A percentile compares a stretch with the other conserved stretches of the same genome.
phyloP scores from a whole-genome alignment of 2,888 invertebrate species.

The Aphidius colemani region DNA sequence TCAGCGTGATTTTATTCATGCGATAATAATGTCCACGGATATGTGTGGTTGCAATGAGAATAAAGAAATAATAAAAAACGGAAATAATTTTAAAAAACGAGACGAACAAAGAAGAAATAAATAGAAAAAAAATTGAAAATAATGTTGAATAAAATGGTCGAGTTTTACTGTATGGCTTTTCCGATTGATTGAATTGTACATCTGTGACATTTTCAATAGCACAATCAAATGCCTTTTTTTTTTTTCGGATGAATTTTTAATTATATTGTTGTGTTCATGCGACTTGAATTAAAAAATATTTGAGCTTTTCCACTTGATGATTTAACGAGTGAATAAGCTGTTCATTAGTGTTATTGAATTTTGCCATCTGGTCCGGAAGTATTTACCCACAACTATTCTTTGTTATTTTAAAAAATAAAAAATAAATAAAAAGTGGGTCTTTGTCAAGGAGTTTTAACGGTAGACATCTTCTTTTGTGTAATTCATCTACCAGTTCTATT shows the following conservation, averaged over 20 bases:
- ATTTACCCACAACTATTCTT: constrained; percentile 13
- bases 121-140: neutral
- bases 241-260: constrained; percentile 11
- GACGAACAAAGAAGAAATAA: constrained; percentile 2
- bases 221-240: neutral
- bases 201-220: constrained; percentile 10
- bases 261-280: constrained; percentile 12
- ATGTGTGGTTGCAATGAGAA: neutral
- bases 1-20: constrained; percentile 10
- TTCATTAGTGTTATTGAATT: constrained; percentile 20
- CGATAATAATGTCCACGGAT: constrained; percentile 5
- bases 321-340: neutral
- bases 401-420: constrained; percentile 10
- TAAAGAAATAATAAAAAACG: no score
- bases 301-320: no score
- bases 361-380: constrained; percentile 8
- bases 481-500: neutral
- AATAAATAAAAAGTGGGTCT: neutral
- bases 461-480: neutral
- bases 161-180: constrained; percentile 9
- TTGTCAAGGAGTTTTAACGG: neutral
- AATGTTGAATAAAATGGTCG: neutral
- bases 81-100: neutral
- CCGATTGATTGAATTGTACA: constrained; percentile 3
- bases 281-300: constrained; percentile 3